Evolutionary conservation across 2,113 vertebrate species (phyloP).

Genomic region (Ciconia maguari): DNA sequence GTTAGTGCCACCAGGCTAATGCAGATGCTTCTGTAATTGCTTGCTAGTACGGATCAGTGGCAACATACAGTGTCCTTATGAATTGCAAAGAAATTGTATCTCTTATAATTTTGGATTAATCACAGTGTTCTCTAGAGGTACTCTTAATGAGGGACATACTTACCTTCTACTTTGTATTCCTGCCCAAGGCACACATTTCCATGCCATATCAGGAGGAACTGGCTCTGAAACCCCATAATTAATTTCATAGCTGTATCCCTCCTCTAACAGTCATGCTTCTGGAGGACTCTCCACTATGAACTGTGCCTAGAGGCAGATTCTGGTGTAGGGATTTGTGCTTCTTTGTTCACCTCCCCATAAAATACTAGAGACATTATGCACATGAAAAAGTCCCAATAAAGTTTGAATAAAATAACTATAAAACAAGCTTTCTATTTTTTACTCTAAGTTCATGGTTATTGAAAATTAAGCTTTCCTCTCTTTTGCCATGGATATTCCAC

Average conservation of each 20-base stretch:
- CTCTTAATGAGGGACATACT: not conserved
- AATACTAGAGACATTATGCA: not conserved
- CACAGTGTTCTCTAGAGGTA: not conserved
- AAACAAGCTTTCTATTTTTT: not conserved
- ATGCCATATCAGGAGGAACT: not conserved
- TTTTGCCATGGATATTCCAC: not conserved
- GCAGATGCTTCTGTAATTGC: not conserved
- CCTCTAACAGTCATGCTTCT: not conserved
- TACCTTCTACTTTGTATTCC: constrained; percentile 17
- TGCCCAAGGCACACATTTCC: constrained; percentile 49
- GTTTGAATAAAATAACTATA: not conserved
- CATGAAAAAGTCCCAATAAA: not conserved
- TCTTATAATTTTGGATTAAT: constrained; percentile 2
- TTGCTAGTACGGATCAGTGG: not conserved
- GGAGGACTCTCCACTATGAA: not conserved
- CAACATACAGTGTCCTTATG: not conserved
- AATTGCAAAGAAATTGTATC: constrained; percentile 26
- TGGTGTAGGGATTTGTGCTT: not conserved
- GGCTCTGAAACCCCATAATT: not conserved
- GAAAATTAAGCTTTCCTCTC: constrained; percentile 1
- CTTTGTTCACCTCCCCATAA: constrained; percentile 1
- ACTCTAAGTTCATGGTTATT: not conserved
- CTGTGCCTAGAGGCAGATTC: not conserved
- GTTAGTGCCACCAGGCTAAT: not conserved
- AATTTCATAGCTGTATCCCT: not conserved